These are phyloP conservation scores for Sitophilus oryzae DNA, from an alignment of 1,140 invertebrate genomes.

Conservation along the genomic window DNA sequence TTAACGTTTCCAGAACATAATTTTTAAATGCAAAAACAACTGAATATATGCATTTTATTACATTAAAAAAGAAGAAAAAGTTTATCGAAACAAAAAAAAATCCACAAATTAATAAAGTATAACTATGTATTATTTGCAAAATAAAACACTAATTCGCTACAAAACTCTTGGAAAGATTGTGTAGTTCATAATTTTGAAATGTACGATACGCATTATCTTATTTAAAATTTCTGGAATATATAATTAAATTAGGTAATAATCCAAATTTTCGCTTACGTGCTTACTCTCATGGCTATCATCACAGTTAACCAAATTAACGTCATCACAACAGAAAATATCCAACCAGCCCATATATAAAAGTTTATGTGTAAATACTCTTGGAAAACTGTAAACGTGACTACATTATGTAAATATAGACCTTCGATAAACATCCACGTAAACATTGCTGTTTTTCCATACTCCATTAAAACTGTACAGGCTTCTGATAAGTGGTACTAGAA, in stretches of 20 bases:
- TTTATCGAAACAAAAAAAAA: too few species aligned
- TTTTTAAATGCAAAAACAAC: too few species aligned
- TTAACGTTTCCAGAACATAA: too few species aligned
- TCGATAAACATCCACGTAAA: conserved; percentile 96
- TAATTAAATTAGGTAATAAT: neutral
- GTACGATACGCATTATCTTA: too few species aligned
- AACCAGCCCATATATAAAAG: conserved; percentile 70
- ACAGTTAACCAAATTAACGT: conserved; percentile 65
- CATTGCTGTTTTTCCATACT: conserved; percentile 83
- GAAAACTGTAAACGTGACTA: conserved; percentile 77
- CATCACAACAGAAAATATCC: conserved; percentile 71
- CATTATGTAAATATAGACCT: conserved; percentile 81
- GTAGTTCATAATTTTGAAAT: too few species aligned
- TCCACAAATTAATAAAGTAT: too few species aligned
- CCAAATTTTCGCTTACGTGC: conserved; percentile 17
- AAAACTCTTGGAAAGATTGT: too few species aligned
- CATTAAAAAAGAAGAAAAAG: too few species aligned
- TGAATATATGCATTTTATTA: too few species aligned
- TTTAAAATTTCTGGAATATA: too few species aligned
- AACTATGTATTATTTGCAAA: too few species aligned
- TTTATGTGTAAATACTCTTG: conserved; percentile 66
- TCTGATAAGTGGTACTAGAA: conserved; percentile 76
- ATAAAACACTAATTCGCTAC: too few species aligned
- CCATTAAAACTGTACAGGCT: conserved; percentile 68
- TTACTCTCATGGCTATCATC: conserved; percentile 47